These are phyloP conservation scores for Spilosoma lubricipeda DNA, from an alignment of 2,888 invertebrate species.

Conservation along the genomic window DNA sequence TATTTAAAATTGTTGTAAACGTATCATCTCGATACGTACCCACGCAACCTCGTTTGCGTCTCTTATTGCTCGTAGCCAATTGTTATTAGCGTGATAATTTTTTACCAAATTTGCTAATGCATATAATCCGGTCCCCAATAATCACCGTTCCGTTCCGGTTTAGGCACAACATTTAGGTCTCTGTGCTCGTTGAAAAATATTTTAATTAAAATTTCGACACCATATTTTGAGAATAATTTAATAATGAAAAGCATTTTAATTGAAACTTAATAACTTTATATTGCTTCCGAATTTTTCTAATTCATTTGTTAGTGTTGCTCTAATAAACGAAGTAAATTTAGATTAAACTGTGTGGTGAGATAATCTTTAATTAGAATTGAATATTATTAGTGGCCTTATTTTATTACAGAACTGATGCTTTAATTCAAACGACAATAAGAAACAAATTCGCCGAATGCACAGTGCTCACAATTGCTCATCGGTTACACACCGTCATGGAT, in stretches of 20 bases:
- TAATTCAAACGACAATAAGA: constrained; percentile 92
- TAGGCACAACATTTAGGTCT: not conserved
- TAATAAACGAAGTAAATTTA: not conserved
- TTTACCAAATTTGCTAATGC: too few relatives aligned
- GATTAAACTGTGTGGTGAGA: too few relatives aligned
- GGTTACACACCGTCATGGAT: constrained; percentile 95
- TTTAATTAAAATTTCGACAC: not conserved
- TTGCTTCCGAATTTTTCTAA: not conserved
- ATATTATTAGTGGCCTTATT: not conserved
- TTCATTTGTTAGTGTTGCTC: not conserved
- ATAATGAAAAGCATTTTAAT: not conserved
- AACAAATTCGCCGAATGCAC: constrained; percentile 92
- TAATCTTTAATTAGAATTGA: not conserved
- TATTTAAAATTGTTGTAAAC: too few relatives aligned
- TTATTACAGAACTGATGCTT: constrained; percentile 89
- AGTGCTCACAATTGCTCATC: constrained; percentile 94
- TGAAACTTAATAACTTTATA: not conserved
- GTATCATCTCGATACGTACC: too few relatives aligned
- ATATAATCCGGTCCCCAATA: too few relatives aligned
- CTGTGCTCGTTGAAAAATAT: not conserved
- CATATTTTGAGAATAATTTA: not conserved
- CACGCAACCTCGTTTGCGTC: too few relatives aligned
- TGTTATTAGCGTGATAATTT: too few relatives aligned
- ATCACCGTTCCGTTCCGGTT: not conserved
- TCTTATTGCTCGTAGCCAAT: too few relatives aligned